Conservation (phyloP, 1,140 invertebrate genomes). For the Pseudomyrmex cubaensis region DNA sequence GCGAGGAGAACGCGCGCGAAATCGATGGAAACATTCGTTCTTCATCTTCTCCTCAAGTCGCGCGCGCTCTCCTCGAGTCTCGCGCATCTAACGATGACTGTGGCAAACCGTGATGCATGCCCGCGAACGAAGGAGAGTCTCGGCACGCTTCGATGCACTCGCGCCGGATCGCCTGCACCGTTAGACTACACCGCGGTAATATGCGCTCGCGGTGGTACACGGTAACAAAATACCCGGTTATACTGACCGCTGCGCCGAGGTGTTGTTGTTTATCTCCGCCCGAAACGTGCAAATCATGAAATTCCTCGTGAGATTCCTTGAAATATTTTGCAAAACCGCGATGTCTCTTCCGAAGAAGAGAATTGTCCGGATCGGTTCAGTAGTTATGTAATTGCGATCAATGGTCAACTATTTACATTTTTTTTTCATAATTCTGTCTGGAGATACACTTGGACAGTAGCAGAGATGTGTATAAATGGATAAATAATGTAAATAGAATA, state of each 20-base stretch:
- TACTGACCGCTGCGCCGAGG: slow-evolving; percentile 12
- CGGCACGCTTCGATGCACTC: slow-evolving; percentile 68
- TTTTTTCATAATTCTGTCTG: neutral
- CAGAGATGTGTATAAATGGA: neutral
- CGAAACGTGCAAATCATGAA: neutral
- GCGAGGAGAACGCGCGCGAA: slow-evolving; percentile 20
- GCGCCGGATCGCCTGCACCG: slow-evolving; percentile 61
- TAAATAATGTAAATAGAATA: too few species aligned
- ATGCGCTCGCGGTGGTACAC: slow-evolving; percentile 31
- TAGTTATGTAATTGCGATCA: neutral
- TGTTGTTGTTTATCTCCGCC: slow-evolving; percentile 3
- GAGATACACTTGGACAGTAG: neutral
- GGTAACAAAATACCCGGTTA: slow-evolving; percentile 48
- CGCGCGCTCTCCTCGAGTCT: neutral
- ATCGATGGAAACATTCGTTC: neutral
- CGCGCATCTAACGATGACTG: slow-evolving; percentile 28
- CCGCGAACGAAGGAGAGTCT: slow-evolving; percentile 61
- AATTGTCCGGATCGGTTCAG: too few species aligned
- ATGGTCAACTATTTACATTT: neutral
- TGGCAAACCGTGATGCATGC: slow-evolving; percentile 47
- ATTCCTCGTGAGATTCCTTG: neutral
- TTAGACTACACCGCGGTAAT: slow-evolving; percentile 61
- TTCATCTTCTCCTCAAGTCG: neutral
- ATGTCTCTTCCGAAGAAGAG: too few species aligned
- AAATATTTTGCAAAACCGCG: neutral